Percentiles rank a stretch among this genome's conserved stretches.
Evolutionary conservation across 2,797 vertebrate species (phyloP).

Genomic region (Poliocrania exsul): DNA sequence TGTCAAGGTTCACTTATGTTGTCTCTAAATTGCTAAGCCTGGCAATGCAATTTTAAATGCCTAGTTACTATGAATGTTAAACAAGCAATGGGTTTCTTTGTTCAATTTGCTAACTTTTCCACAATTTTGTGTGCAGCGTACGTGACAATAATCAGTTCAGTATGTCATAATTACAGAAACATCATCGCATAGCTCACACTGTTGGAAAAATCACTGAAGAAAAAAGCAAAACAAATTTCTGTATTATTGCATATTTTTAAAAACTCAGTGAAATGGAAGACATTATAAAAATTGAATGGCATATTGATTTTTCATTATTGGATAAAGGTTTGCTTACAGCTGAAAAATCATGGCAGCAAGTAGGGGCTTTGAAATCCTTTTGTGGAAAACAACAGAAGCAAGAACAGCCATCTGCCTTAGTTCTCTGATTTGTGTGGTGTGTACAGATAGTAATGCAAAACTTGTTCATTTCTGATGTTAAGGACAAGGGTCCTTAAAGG

Average conservation of each 20-base stretch:
- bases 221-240: background rate
- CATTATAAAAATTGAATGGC: background rate
- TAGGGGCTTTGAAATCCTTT: slow-evolving; percentile 21
- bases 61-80: background rate
- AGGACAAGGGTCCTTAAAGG: background rate
- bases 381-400: slow-evolving; percentile 37
- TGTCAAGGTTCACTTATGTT: background rate
- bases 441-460: background rate
- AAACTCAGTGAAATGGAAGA: slow-evolving; percentile 42
- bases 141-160: background rate
- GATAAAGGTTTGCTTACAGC: slow-evolving; percentile 36
- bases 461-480: background rate
- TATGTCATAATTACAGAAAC: background rate
- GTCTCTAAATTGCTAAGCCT: background rate
- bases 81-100: background rate
- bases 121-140: background rate
- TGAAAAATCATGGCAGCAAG: slow-evolving; percentile 25
- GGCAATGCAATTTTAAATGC: background rate
- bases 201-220: background rate
- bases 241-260: slow-evolving; percentile 21
- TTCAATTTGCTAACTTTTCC: background rate
- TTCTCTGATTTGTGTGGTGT: slow-evolving; percentile 3
- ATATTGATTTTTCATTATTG: slow-evolving; percentile 60
- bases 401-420: background rate
- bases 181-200: background rate